Evolutionary conservation across 2,113 vertebrate genomes (phyloP).

Genomic region (Falco punctatus): DNA sequence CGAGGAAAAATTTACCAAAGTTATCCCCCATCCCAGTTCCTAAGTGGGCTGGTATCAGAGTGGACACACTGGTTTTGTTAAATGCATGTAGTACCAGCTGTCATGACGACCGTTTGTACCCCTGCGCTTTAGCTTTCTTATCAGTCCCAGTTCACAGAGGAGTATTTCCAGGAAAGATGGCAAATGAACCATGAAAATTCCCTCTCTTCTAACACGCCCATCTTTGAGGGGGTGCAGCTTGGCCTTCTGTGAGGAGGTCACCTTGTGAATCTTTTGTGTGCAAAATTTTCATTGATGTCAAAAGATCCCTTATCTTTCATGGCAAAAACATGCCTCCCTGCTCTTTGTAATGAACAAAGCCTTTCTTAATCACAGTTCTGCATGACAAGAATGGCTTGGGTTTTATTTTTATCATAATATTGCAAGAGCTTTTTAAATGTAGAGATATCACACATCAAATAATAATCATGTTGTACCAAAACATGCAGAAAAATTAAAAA

Average conservation of each 20-base stretch:
- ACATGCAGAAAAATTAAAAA: background rate
- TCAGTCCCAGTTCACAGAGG: background rate
- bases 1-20: background rate
- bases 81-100: background rate
- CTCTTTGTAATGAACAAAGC: background rate
- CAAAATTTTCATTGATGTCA: background rate
- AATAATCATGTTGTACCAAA: background rate
- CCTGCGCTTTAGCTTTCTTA: background rate
- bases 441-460: background rate
- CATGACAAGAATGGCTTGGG: background rate
- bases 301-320: background rate
- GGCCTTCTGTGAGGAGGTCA: background rate
- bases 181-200: background rate
- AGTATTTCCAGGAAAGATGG: background rate
- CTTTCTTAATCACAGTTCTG: background rate
- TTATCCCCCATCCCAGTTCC: background rate
- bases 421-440: background rate
- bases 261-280: background rate
- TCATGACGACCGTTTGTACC: accelerated
- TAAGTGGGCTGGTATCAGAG: background rate
- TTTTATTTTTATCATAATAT: conserved; percentile 9
- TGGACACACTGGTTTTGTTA: background rate
- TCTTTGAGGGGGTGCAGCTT: background rate
- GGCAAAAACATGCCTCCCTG: background rate
- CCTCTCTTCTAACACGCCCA: background rate